Base-by-base conservation (phyloP, 2,797 vertebrate genomes). In the Glossophaga mutica region DNA sequence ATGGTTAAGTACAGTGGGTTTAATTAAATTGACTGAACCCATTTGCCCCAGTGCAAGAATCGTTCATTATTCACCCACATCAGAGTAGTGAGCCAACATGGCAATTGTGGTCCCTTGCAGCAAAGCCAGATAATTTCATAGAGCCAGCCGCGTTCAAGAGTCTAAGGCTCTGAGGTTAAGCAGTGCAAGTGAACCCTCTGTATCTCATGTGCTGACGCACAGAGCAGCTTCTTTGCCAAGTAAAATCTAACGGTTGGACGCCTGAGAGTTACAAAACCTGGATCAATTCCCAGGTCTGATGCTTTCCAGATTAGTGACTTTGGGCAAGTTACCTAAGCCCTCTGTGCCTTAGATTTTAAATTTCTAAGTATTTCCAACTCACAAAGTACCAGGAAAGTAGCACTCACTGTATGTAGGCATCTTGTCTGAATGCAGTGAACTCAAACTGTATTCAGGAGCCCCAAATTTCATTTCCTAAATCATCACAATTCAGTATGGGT, bases 61-160 rank as follows among this genome's bases (percentile, higher is more conserved):
- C 29, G 16, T 46, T 29, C 42, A 59, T 83, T 44, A 57, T 67
- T 55, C 70, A 39, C 12, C 10, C 26, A 14, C 46, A 18, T 55
- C 42, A 9, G 4, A 24, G 21, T 19, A 29, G 16, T 5, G 48
- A 87, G 37, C 5, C 44, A 15, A 9, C n/a, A 11, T 1, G 32
- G 12, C 18, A 16, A 1, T 46, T 9, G 1, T 2, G 18, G 14
- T 50, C 16, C 77, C 46, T 46, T 15, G 52, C 39, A 16, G 42
- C 10, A 65, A 92, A 76, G 50, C 9, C 10, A 42, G 37, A 4
- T 48, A 7, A 24, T 37, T 16, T 50, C 14, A 5, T 0, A 76
- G 55, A 29, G 19, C 5, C 29, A 4, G 2, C 0, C 2, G 0
- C 6, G 5, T 22, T 5, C 4, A 29, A 9, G 15, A n/a, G 7